These are phyloP conservation scores for Epinephelus cyanopodus DNA, from an alignment of 2,113 vertebrate genomes.

Conservation along the genomic window DNA sequence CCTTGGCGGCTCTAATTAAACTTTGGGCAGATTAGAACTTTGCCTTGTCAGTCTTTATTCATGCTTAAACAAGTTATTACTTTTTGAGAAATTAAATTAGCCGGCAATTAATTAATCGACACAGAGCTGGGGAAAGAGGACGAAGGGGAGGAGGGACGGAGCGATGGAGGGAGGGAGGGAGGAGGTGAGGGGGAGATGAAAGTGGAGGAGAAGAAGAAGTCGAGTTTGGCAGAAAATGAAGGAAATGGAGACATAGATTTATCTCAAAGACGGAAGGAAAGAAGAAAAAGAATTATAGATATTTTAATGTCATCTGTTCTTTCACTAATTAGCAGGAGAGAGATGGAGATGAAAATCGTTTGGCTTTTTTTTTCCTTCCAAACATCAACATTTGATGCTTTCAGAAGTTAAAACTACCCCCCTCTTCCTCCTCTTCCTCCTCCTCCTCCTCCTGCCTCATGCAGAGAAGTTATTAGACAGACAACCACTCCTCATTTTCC, in stretches of 20 bases:
- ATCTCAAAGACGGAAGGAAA: slow-evolving; percentile 42
- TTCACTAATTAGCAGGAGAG: slow-evolving; percentile 68
- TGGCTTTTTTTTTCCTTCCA: slow-evolving; percentile 18
- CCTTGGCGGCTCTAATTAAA: slow-evolving; percentile 85
- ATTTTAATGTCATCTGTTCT: slow-evolving; percentile 65
- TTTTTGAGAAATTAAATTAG: slow-evolving; percentile 88
- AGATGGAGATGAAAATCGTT: slow-evolving; percentile 34
- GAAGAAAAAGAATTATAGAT: slow-evolving; percentile 53
- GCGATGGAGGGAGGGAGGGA: not conserved
- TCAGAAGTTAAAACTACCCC: slow-evolving; percentile 15
- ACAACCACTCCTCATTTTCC: not conserved
- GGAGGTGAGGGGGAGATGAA: slow-evolving; percentile 20
- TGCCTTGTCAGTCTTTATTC: slow-evolving; percentile 87
- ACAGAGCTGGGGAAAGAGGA: slow-evolving; percentile 76
- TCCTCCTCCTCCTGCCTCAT: not conserved
- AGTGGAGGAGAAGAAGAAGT: slow-evolving; percentile 21
- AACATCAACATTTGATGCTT: slow-evolving; percentile 55
- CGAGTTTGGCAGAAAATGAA: slow-evolving; percentile 68
- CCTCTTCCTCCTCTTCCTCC: not conserved
- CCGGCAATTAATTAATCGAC: slow-evolving; percentile 87
- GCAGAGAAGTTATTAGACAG: slow-evolving; percentile 25
- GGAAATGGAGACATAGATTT: slow-evolving; percentile 48
- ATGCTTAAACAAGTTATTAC: slow-evolving; percentile 87
- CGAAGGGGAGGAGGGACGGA: slow-evolving; percentile 17
- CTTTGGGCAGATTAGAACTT: slow-evolving; percentile 87